phyloP scores from a whole-genome alignment of 1,140 invertebrate genomes.

The Diachasmimorpha longicaudata region DNA sequence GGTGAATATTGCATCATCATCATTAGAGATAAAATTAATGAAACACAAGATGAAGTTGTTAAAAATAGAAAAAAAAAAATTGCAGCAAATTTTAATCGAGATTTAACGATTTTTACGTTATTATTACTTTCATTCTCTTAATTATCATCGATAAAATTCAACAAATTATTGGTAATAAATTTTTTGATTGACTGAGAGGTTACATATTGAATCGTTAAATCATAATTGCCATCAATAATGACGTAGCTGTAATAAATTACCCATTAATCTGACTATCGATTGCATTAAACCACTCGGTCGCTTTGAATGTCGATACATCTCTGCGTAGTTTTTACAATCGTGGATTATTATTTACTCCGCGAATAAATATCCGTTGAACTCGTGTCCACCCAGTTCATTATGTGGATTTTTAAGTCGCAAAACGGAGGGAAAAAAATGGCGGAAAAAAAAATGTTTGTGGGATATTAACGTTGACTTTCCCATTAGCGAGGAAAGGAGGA shows the following conservation, averaged over 20 bases:
- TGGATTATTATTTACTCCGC: not conserved
- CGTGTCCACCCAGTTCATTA: not conserved
- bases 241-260: not conserved
- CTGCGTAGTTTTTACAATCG: not conserved
- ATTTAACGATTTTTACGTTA: not conserved
- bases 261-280: not conserved
- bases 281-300: not conserved
- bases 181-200: not conserved
- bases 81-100: not conserved
- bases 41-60: too few relatives aligned
- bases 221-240: not conserved
- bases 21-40: too few relatives aligned
- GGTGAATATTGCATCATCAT: too few relatives aligned
- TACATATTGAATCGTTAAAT: not conserved
- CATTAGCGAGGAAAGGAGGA: conserved; percentile 3
- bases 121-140: not conserved
- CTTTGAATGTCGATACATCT: not conserved
- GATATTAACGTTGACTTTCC: not conserved
- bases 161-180: not conserved
- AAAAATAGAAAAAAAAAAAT: too few relatives aligned
- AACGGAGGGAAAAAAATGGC: not conserved
- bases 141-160: not conserved
- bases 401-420: not conserved
- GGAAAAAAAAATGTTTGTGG: not conserved
- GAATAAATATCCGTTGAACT: not conserved